These are phyloP conservation scores for Silurus asotus DNA, from an alignment of 2,113 vertebrate genomes.

Conservation along the genomic window DNA sequence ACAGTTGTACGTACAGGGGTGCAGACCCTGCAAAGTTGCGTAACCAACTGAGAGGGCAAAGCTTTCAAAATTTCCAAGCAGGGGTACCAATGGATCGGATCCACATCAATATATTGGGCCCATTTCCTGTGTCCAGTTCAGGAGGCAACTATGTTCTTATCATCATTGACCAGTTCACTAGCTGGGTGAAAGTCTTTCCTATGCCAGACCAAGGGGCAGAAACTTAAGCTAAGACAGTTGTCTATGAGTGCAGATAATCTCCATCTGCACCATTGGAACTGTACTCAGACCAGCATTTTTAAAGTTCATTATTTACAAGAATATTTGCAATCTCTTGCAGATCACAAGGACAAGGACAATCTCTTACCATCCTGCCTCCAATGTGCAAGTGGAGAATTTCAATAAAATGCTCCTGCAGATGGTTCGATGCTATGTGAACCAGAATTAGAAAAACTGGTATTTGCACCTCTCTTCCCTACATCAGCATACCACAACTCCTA, in stretches of 20 bases:
- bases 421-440: background rate
- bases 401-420: conserved; percentile 13
- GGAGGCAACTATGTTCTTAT: conserved; percentile 34
- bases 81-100: conserved; percentile 32
- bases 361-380: conserved; percentile 23
- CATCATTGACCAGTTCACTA: conserved; percentile 18
- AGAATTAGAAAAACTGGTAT: background rate
- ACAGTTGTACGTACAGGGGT: background rate
- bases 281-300: conserved; percentile 29
- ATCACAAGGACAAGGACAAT: conserved; percentile 35
- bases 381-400: conserved; percentile 34
- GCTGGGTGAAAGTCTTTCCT: conserved; percentile 14
- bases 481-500: background rate
- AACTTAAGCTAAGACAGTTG: conserved; percentile 29
- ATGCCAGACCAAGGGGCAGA: conserved; percentile 26
- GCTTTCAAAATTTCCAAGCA: conserved; percentile 16
- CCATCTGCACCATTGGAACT: background rate
- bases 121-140: conserved; percentile 25
- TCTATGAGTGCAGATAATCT: conserved; percentile 2
- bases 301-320: background rate
- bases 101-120: conserved; percentile 31
- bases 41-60: background rate
- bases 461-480: background rate
- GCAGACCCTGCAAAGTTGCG: background rate
- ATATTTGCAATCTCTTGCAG: background rate